phyloP scores from a whole-genome alignment of 2,113 vertebrate species.

The Saccopteryx bilineata region DNA sequence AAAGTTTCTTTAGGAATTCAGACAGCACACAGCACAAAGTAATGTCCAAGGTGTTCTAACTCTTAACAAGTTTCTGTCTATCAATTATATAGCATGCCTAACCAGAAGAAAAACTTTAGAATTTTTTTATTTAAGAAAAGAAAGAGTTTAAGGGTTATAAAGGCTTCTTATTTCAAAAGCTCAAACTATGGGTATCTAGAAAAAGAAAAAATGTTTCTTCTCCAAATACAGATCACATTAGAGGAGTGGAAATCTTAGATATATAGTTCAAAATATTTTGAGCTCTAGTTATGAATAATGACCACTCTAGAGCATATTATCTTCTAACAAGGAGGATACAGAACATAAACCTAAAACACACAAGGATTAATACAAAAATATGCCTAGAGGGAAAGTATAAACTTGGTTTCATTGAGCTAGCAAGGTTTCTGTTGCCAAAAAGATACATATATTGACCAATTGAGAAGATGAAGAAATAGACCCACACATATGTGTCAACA shows the following conservation, averaged over 20 bases:
- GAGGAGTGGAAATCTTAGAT: background rate
- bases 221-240: background rate
- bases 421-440: background rate
- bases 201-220: constrained; percentile 18
- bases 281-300: background rate
- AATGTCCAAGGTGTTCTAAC: background rate
- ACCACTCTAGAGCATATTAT: background rate
- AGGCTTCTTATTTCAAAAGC: background rate
- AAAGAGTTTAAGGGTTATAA: background rate
- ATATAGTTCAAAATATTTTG: constrained; percentile 14
- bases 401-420: background rate
- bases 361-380: background rate
- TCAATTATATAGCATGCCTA: background rate
- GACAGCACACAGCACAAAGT: background rate
- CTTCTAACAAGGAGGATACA: background rate
- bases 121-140: background rate
- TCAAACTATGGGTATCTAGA: background rate
- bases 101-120: background rate
- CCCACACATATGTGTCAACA: background rate
- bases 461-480: constrained; percentile 13
- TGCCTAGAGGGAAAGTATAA: background rate
- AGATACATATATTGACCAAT: background rate
- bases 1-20: background rate
- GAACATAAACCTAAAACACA: background rate
- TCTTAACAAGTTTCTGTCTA: background rate